Evolutionary conservation across 2,888 invertebrate species (phyloP).

Genomic region (Romanomermis culicivorax): DNA sequence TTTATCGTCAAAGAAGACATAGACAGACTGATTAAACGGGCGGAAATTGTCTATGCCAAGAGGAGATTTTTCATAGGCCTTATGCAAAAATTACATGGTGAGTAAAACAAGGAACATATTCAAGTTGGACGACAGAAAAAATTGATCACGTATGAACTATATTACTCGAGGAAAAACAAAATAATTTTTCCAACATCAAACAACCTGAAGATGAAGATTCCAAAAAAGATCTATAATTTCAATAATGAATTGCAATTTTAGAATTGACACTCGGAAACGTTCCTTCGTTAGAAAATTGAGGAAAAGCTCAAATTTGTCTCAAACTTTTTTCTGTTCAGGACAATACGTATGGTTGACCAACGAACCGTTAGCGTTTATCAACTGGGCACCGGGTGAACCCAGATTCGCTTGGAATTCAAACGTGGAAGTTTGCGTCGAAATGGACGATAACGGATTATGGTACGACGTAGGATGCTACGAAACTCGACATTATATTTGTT

Average conservation of each 20-base stretch:
- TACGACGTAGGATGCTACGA: conserved; percentile 3
- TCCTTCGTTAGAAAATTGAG: no score
- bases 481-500: conserved; percentile 1
- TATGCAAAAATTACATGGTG: neutral
- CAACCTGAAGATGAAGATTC: no score
- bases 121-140: no score
- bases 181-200: no score
- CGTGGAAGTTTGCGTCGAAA: conserved; percentile 2
- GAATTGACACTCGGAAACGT: no score
- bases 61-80: conserved; percentile 1
- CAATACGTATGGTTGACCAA: neutral
- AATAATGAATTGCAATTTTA: no score
- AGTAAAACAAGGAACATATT: no score
- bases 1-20: neutral
- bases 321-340: no score
- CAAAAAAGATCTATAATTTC: no score
- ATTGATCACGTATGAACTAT: no score
- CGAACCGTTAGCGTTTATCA: neutral
- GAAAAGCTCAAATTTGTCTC: no score
- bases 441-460: conserved; percentile 2
- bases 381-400: conserved; percentile 1
- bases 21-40: neutral
- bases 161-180: no score
- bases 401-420: neutral
- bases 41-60: neutral